Conservation (phyloP, 2,888 invertebrate genomes). For the Gymnoscelis rufifasciata region DNA sequence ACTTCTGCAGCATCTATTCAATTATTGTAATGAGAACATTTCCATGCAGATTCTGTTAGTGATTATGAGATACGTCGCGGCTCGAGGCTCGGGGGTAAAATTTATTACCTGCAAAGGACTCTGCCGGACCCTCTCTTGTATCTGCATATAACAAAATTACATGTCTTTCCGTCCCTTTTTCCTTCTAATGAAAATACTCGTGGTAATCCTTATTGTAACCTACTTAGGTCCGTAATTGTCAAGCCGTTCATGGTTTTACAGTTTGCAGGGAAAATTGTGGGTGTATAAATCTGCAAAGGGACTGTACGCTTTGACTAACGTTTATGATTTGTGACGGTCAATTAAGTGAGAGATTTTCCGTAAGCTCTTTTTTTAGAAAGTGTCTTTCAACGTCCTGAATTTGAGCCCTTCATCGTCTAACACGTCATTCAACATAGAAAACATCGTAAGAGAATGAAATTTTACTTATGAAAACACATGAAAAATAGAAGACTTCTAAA, state of each 20-base stretch:
- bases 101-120: conserved; percentile 52
- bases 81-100: conserved; percentile 36
- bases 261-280: not conserved
- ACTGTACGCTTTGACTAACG: not conserved
- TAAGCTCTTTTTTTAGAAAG: not conserved
- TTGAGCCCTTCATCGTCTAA: no score
- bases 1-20: not conserved
- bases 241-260: conserved; percentile 27
- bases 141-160: conserved; percentile 56
- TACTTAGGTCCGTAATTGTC: conserved; percentile 38
- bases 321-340: not conserved
- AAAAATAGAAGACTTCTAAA: no score
- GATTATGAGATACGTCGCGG: conserved; percentile 11
- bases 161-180: conserved; percentile 48
- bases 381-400: not conserved
- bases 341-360: not conserved
- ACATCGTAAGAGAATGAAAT: no score
- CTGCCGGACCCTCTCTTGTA: conserved; percentile 47
- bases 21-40: conserved; percentile 2
- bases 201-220: conserved; percentile 41
- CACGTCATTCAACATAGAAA: no score
- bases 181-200: conserved; percentile 54
- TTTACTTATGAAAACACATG: no score
- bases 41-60: conserved; percentile 10
- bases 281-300: not conserved